These are phyloP conservation scores for Rattus norvegicus DNA, from an alignment of 2,113 vertebrate genomes.

Conservation along the genomic window DNA sequence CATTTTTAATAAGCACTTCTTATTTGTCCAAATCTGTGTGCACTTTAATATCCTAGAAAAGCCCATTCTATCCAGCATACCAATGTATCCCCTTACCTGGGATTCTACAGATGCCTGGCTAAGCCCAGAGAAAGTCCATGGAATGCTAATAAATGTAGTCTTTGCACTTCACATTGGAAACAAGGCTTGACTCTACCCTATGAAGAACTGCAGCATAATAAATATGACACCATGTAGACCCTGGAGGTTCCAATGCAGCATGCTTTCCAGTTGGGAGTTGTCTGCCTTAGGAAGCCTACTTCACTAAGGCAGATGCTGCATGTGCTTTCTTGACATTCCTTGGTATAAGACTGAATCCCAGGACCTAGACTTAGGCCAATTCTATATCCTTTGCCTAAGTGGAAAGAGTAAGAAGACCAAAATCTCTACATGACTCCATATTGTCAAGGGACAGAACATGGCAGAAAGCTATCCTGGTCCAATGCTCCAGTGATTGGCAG, in stretches of 20 bases:
- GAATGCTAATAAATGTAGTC: background rate
- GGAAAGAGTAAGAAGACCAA: background rate
- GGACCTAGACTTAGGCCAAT: background rate
- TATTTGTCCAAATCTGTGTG: background rate
- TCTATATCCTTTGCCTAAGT: background rate
- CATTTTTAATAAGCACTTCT: background rate
- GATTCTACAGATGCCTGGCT: background rate
- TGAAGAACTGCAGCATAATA: background rate
- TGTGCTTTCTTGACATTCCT: background rate
- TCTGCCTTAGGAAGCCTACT: background rate
- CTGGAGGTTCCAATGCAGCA: background rate
- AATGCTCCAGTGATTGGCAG: too few relatives aligned
- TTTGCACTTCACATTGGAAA: background rate
- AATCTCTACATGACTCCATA: background rate
- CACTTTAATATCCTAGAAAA: constrained; percentile 27
- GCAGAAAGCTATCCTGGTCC: background rate
- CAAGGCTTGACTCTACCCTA: background rate
- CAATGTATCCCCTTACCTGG: background rate
- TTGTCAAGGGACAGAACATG: background rate
- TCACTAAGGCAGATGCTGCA: background rate
- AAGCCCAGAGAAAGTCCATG: background rate
- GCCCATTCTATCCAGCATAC: background rate
- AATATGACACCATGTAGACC: background rate
- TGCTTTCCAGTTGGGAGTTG: background rate
- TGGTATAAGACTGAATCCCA: background rate